phyloP scores from a whole-genome alignment of 2,888 invertebrate genomes.

The Adineta ricciae region DNA sequence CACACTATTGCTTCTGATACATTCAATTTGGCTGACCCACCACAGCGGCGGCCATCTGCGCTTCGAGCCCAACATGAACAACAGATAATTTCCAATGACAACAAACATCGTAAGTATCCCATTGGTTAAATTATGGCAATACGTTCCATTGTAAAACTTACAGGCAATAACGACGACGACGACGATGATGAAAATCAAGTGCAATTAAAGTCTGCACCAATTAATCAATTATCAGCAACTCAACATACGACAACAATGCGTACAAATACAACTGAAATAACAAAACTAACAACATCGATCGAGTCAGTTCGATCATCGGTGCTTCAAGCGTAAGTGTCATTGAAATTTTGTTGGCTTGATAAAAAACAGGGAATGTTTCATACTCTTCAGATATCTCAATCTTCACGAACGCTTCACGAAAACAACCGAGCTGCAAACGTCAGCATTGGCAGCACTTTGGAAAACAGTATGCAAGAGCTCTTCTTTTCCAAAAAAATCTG shows the following conservation, averaged over 20 bases:
- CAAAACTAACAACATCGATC: background rate
- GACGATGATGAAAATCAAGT: background rate
- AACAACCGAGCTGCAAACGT: conserved; percentile 8
- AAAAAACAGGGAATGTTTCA: no score
- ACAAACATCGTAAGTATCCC: background rate
- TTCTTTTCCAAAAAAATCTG: background rate
- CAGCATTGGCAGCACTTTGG: background rate
- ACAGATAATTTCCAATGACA: background rate
- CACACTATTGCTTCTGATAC: background rate
- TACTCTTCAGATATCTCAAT: background rate
- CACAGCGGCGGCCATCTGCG: background rate
- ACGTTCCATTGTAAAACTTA: no score
- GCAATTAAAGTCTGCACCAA: background rate
- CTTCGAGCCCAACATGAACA: background rate
- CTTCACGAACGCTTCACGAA: background rate
- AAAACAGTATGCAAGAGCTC: background rate
- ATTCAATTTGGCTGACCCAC: background rate
- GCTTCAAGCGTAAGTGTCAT: conserved; percentile 3
- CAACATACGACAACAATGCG: background rate
- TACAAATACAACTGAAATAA: background rate
- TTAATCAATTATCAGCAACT: background rate
- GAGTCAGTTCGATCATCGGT: background rate
- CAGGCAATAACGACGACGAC: no score
- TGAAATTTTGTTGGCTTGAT: background rate
- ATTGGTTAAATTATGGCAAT: no score